Evolutionary conservation across 2,888 invertebrate species (phyloP).

Genomic region (Dryobota labecula): DNA sequence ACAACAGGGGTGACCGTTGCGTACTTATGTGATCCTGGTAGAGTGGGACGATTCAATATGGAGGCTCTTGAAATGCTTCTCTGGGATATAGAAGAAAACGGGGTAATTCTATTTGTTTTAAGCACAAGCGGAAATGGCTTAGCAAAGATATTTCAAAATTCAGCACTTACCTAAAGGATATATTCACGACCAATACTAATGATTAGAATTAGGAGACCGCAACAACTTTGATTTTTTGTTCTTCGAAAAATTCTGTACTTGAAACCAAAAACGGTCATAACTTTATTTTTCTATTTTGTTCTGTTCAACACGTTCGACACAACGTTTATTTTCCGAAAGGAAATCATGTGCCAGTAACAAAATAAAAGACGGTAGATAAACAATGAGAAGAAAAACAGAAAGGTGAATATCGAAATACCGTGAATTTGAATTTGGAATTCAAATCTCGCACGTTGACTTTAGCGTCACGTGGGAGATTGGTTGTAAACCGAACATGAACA

Average conservation of each 20-base stretch:
- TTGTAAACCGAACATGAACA: slow-evolving; percentile 52
- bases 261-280: background rate
- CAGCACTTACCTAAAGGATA: background rate
- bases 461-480: slow-evolving; percentile 64
- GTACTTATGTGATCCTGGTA: slow-evolving; percentile 73
- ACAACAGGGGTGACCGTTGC: slow-evolving; percentile 86
- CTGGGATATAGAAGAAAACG: slow-evolving; percentile 48
- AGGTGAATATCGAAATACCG: slow-evolving; percentile 85
- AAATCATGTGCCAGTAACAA: slow-evolving; percentile 70
- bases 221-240: background rate
- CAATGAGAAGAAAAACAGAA: slow-evolving; percentile 87
- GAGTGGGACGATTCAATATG: slow-evolving; percentile 61
- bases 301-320: background rate
- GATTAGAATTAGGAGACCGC: background rate
- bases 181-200: background rate
- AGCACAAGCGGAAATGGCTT: background rate
- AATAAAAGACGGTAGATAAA: slow-evolving; percentile 88
- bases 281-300: background rate
- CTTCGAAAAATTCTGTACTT: background rate
- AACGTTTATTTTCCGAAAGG: slow-evolving; percentile 14
- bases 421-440: slow-evolving; percentile 89
- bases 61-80: slow-evolving; percentile 62
- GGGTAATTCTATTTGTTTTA: slow-evolving; percentile 11
- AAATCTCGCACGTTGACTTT: slow-evolving; percentile 88
- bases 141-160: background rate